Evolutionary conservation across 92 coral and sea anemone genomes (phyloP).

Genomic region (Nematostella vectensis): DNA sequence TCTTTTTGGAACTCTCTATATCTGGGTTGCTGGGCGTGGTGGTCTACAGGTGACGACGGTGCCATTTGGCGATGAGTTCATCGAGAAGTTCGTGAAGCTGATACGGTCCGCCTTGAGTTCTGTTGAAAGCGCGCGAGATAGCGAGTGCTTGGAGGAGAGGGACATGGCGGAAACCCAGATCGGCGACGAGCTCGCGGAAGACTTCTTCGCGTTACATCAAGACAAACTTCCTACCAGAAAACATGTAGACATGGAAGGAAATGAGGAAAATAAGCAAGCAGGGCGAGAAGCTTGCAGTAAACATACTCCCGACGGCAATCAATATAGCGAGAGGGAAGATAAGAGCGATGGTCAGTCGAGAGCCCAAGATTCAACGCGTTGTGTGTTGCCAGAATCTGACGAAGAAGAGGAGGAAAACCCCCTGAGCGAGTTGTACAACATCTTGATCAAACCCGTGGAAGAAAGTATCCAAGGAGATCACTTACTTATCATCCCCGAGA

Average conservation of each 20-base stretch:
- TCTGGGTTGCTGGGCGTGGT: conserved; percentile 5
- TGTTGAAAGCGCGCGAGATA: background rate
- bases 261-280: background rate
- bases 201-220: background rate
- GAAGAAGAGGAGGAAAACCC: background rate
- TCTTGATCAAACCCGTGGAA: conserved; percentile 19
- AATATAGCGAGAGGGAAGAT: background rate
- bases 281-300: too few relatives aligned
- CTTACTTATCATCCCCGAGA: conserved; percentile 30
- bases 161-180: background rate
- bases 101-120: background rate
- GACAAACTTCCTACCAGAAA: background rate
- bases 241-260: background rate
- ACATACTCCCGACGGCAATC: background rate
- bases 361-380: background rate
- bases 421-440: conserved; percentile 11
- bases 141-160: background rate
- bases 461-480: conserved; percentile 15
- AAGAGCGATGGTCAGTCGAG: background rate
- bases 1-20: conserved; percentile 3
- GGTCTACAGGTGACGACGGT: background rate
- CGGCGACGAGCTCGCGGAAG: background rate
- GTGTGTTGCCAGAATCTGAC: background rate
- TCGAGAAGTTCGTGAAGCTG: background rate
- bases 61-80: background rate